phyloP scores from a whole-genome alignment of 1,140 invertebrate genomes.

The Littorina saxatilis region DNA sequence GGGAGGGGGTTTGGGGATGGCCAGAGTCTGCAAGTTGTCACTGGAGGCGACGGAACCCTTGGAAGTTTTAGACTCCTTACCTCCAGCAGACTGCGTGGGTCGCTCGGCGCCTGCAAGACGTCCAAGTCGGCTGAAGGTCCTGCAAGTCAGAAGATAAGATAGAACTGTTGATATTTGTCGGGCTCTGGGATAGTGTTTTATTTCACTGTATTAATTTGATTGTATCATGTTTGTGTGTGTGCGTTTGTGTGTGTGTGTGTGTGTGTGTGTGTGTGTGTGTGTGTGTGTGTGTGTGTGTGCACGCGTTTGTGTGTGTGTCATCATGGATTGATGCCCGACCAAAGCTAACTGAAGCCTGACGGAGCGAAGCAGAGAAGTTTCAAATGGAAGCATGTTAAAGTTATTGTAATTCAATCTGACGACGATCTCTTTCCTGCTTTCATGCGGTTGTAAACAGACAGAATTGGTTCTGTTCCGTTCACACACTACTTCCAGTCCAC shows the following conservation, averaged over 20 bases:
- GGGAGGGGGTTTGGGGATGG: constrained; percentile 34
- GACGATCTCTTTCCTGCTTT: too few relatives aligned
- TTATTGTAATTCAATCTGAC: too few relatives aligned
- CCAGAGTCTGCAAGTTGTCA: neutral
- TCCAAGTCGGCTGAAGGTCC: constrained; percentile 65
- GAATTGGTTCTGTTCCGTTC: too few relatives aligned
- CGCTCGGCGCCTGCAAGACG: constrained; percentile 60
- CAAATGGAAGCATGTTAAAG: too few relatives aligned
- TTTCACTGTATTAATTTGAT: neutral
- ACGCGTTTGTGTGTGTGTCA: too few relatives aligned
- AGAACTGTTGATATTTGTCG: too few relatives aligned
- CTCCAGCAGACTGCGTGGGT: constrained; percentile 32
- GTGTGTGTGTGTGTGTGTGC: neutral
- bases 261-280: constrained; percentile 6
- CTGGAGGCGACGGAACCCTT: constrained; percentile 38
- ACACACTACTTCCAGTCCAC: too few relatives aligned
- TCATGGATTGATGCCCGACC: too few relatives aligned
- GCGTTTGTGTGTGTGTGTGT: constrained; percentile 5
- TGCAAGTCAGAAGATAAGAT: constrained; percentile 1
- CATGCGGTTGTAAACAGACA: too few relatives aligned
- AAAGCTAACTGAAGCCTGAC: too few relatives aligned
- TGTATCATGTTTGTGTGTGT: neutral
- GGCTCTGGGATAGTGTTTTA: too few relatives aligned
- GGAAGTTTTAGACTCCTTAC: constrained; percentile 50
- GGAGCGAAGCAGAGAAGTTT: too few relatives aligned